Conservation (phyloP, 1,140 invertebrate species). For the Conopomorpha cramerella region DNA sequence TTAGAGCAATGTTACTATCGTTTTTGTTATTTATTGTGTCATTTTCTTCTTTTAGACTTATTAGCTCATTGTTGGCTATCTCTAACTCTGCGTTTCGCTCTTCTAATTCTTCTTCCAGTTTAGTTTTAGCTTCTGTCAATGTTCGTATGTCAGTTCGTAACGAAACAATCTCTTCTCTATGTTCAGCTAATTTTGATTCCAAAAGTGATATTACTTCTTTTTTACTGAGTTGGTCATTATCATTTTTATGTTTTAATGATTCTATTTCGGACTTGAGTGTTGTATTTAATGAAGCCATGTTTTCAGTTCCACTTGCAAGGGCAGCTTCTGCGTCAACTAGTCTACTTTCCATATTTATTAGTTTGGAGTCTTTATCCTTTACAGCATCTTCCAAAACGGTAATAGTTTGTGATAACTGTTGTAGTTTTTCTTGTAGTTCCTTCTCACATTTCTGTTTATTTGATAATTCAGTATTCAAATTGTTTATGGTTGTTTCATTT, state of each 20-base stretch:
- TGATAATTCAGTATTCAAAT: constrained; percentile 5
- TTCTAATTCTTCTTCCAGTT: constrained; percentile 19
- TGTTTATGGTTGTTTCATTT: constrained; percentile 6
- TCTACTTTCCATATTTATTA: no score
- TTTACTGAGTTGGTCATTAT: constrained; percentile 16
- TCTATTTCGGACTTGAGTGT: constrained; percentile 12
- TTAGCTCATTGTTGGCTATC: constrained; percentile 26
- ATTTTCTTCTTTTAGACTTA: constrained; percentile 23
- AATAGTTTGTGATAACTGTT: no score
- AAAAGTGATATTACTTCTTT: constrained; percentile 24
- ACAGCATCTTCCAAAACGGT: no score
- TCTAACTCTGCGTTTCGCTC: constrained; percentile 28
- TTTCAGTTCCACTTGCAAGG: no score
- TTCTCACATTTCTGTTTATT: no score
- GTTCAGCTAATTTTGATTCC: constrained; percentile 18
- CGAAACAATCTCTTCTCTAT: no score
- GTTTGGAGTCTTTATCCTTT: no score
- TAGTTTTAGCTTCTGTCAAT: constrained; percentile 22
- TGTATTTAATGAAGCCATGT: no score
- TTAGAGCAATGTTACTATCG: constrained; percentile 19
- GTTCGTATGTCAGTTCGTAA: no score
- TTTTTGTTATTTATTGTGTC: constrained; percentile 14
- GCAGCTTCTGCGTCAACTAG: no score
- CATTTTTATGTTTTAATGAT: constrained; percentile 19
- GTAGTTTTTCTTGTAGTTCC: no score